These are phyloP conservation scores for Oxyruncus cristatus DNA, from an alignment of 2,113 vertebrate species.

Conservation along the genomic window DNA sequence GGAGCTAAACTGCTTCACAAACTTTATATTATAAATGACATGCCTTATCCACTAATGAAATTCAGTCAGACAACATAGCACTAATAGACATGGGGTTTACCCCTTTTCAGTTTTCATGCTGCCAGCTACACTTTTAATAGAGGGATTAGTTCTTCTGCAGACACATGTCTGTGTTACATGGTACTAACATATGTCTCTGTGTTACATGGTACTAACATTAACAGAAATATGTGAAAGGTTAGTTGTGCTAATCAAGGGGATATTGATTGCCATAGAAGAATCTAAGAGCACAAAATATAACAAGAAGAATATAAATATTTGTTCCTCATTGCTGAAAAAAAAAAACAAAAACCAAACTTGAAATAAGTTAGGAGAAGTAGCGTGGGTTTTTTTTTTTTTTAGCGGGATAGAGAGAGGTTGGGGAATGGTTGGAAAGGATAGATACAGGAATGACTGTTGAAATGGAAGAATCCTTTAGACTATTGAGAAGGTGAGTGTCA, in stretches of 20 bases:
- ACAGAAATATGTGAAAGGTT: not conserved
- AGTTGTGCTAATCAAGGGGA: not conserved
- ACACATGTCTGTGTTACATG: not conserved
- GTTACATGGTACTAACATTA: not conserved
- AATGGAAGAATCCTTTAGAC: not conserved
- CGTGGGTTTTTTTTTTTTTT: not conserved
- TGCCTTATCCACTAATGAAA: not conserved
- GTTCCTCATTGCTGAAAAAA: not conserved
- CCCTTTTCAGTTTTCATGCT: not conserved
- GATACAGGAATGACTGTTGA: not conserved
- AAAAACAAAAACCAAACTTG: too few species aligned
- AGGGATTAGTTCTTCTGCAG: not conserved
- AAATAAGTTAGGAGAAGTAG: not conserved
- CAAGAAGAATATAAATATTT: not conserved
- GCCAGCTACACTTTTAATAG: not conserved
- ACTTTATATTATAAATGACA: not conserved
- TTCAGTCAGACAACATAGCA: not conserved
- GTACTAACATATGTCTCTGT: not conserved
- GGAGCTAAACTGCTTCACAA: not conserved
- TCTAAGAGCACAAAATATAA: not conserved
- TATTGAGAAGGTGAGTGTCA: not conserved
- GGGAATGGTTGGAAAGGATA: not conserved
- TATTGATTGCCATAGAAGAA: not conserved
- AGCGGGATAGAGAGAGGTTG: accelerated
- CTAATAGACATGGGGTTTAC: not conserved